phyloP scores from a whole-genome alignment of 2,888 invertebrate genomes.

The Taenaris catops region DNA sequence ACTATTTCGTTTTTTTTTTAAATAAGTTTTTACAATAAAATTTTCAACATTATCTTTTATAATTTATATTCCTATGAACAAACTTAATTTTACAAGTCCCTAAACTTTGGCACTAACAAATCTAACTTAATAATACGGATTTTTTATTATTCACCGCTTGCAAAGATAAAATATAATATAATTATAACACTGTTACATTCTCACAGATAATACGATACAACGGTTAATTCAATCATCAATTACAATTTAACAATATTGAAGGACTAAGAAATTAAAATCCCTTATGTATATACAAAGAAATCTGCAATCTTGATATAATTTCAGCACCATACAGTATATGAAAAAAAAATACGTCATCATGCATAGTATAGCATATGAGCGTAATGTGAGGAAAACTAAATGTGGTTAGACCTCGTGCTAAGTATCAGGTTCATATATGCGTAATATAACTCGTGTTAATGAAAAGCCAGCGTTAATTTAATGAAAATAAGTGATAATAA shows the following conservation, averaged over 20 bases:
- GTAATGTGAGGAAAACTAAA: no score
- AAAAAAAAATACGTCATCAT: slow-evolving; percentile 11
- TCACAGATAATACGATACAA: slow-evolving; percentile 32
- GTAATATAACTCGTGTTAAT: no score
- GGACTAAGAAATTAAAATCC: slow-evolving; percentile 5
- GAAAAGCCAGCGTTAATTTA: no score
- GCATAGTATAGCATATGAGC: no score
- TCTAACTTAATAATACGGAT: slow-evolving; percentile 53
- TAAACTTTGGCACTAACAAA: slow-evolving; percentile 76
- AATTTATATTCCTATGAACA: slow-evolving; percentile 63
- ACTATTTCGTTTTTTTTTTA: slow-evolving; percentile 71
- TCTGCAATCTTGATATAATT: slow-evolving; percentile 39
- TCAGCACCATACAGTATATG: slow-evolving; percentile 46
- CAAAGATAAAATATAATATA: slow-evolving; percentile 29
- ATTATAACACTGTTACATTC: slow-evolving; percentile 26
- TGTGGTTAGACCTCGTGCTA: no score
- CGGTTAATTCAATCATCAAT: slow-evolving; percentile 27
- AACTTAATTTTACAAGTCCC: slow-evolving; percentile 67
- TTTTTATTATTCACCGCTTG: slow-evolving; percentile 41
- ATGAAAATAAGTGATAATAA: no score
- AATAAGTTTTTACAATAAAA: slow-evolving; percentile 64
- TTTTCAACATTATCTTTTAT: slow-evolving; percentile 49
- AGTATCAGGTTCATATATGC: no score
- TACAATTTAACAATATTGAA: slow-evolving; percentile 11
- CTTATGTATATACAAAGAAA: slow-evolving; percentile 22